Percentiles rank a stretch among this genome's conserved stretches.
phyloP scores from a whole-genome alignment of 2,113 vertebrate genomes.

The Pelodiscus sinensis region DNA sequence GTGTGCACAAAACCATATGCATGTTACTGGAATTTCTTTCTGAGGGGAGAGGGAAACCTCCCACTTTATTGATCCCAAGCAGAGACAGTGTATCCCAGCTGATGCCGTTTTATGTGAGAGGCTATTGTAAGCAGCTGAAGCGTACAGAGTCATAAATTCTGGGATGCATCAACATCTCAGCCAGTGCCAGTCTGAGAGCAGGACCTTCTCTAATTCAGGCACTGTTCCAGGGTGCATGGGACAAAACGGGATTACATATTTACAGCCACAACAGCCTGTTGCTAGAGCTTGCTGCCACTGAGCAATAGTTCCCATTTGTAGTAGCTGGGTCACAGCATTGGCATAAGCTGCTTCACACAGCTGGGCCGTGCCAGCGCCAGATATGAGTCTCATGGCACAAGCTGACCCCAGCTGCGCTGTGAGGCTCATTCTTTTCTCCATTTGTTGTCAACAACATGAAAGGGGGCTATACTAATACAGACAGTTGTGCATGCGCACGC shows the following conservation, averaged over 20 bases:
- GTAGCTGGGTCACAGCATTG: conserved; percentile 53
- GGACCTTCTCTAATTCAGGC: conserved; percentile 44
- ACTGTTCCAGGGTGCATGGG: conserved; percentile 56
- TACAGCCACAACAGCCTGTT: conserved; percentile 48
- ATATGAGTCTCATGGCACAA: conserved; percentile 33
- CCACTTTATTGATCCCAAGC: not conserved
- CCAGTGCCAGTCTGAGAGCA: conserved; percentile 46
- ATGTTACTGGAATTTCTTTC: not conserved
- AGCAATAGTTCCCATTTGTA: not conserved
- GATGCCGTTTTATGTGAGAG: not conserved
- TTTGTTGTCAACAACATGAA: not conserved
- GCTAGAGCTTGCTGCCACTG: not conserved
- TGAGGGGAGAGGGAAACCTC: not conserved
- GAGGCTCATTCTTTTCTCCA: conserved; percentile 55
- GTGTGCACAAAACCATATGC: not conserved
- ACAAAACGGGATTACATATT: conserved; percentile 48
- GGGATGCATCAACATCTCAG: not conserved
- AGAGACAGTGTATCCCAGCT: not conserved
- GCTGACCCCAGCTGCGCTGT: conserved; percentile 70
- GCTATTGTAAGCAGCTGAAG: conserved; percentile 5
- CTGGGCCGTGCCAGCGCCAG: conserved; percentile 58
- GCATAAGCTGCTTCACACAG: conserved; percentile 46
- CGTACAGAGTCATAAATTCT: conserved; percentile 1
- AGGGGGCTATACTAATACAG: not conserved
- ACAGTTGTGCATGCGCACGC: not conserved